Base-by-base conservation (phyloP, 1,140 invertebrate genomes). In the Trachelipus rathkii region DNA sequence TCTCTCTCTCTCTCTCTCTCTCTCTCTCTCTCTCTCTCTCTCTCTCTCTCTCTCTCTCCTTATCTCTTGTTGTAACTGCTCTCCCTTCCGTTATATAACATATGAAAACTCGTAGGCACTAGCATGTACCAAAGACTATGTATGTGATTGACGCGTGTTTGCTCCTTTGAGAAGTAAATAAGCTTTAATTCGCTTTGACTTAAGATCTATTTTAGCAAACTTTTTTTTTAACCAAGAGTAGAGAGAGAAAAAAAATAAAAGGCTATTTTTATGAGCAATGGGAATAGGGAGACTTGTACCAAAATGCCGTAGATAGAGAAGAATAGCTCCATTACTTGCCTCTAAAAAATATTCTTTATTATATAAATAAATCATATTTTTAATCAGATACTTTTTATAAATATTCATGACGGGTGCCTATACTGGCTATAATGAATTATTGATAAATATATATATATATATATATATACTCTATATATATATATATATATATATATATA, bases 401-500 rank as follows among this genome's bases (percentile, higher is more conserved):
- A 60, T 15, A 60, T 60, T 60, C 50, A 60, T 60, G 19, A 15
- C 11, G 19, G 11, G 8, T n/a, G 19, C 50, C 50, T 8, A 60
- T 60, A 3, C 33, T 33, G 33, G 33, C 33, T 33, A 33, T 33
- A 33, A 33, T 33, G 33, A 33, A 33, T 33, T 33, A 33, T 33
- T 33, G 6, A 33, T 33, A 33, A 13, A 19, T 60, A 60, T 60
- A 60, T 60, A 60, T 60, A 60, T 60, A 60, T 60, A 60, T 60
- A 60, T 60, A 60, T 60, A 60, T 60, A 60, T 60, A 60, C 15
- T 10, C 46, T 15, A 60, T 60, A 60, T 60, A 60, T 60, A 60
- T 60, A 60, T 60, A 60, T 60, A 60, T 60, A 60, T 60, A 60
- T 60, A 60, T 60, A 60, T 60, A 60, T 60, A 60, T 60, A 60